A percentile compares a stretch with the other conserved stretches of the same genome.
Conservation (phyloP, 2,113 vertebrate species). For the Prietella phreatophila region DNA sequence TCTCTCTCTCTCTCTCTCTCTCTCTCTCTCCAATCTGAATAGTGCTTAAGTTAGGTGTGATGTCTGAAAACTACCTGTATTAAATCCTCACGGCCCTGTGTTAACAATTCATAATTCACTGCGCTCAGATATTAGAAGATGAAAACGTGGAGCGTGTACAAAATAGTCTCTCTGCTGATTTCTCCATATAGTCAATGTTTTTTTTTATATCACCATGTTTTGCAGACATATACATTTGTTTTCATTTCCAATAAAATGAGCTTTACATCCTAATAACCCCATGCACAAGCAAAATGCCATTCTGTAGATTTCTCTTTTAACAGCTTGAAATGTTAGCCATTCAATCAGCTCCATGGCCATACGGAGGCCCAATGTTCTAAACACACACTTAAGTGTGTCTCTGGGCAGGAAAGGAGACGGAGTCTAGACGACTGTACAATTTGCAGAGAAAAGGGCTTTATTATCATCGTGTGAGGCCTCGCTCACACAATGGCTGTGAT, state of each 20-base stretch:
- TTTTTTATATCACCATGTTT: neutral
- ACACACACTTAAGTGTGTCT: conserved; percentile 45
- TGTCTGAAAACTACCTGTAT: neutral
- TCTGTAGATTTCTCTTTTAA: conserved; percentile 39
- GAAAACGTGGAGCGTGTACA: neutral
- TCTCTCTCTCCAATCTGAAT: neutral
- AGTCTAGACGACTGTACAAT: conserved; percentile 41
- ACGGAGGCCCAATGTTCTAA: conserved; percentile 8
- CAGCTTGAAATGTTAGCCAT: conserved; percentile 39
- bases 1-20: too few species aligned
- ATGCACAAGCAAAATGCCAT: conserved; percentile 17
- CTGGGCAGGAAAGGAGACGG: conserved; percentile 29
- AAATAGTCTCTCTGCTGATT: neutral
- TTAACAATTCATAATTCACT: neutral
- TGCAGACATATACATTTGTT: neutral
- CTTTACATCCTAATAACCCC: neutral
- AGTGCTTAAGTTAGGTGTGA: neutral
- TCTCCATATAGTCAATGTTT: neutral
- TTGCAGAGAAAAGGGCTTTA: conserved; percentile 44
- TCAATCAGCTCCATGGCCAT: conserved; percentile 16
- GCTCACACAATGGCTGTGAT: conserved; percentile 36
- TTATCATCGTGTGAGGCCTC: conserved; percentile 45
- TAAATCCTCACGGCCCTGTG: neutral
- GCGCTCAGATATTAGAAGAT: neutral
- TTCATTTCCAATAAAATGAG: neutral